These are phyloP conservation scores for Xestia rhomboidea DNA, from an alignment of 2,888 invertebrate species.

Conservation along the genomic window DNA sequence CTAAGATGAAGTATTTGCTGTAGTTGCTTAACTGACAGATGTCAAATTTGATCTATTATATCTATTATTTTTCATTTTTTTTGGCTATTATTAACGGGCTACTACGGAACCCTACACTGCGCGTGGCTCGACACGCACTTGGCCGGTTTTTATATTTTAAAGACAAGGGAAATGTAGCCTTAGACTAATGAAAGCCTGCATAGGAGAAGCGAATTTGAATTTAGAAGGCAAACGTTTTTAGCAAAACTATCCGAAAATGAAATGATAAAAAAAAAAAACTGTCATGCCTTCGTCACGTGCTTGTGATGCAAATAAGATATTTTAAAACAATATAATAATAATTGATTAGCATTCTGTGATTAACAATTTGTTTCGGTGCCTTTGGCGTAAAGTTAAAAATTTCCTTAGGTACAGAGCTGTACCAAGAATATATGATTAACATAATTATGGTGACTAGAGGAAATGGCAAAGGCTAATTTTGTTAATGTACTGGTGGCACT, in stretches of 20 bases:
- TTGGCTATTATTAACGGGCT: no score
- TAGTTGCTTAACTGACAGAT: no score
- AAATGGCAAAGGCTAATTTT: not conserved
- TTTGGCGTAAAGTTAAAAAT: not conserved
- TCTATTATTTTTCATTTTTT: no score
- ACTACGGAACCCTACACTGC: no score
- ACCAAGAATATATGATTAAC: not conserved
- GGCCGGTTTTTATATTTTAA: no score
- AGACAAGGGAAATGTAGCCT: no score
- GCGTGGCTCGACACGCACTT: no score
- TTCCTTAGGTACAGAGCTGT: not conserved
- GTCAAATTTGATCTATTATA: no score
- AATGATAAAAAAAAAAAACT: not conserved
- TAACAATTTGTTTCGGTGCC: constrained; percentile 23
- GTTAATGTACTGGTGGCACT: not conserved
- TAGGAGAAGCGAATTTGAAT: not conserved
- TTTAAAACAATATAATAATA: constrained; percentile 19
- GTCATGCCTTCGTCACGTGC: constrained; percentile 6
- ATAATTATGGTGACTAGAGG: not conserved
- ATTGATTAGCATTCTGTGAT: constrained; percentile 9
- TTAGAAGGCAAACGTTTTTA: no score
- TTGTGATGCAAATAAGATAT: constrained; percentile 19
- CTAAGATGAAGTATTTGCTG: no score
- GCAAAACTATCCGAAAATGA: not conserved
- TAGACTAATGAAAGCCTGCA: no score